phyloP scores from a whole-genome alignment of 2,113 vertebrate species.

The Dendrocopos noguchii region DNA sequence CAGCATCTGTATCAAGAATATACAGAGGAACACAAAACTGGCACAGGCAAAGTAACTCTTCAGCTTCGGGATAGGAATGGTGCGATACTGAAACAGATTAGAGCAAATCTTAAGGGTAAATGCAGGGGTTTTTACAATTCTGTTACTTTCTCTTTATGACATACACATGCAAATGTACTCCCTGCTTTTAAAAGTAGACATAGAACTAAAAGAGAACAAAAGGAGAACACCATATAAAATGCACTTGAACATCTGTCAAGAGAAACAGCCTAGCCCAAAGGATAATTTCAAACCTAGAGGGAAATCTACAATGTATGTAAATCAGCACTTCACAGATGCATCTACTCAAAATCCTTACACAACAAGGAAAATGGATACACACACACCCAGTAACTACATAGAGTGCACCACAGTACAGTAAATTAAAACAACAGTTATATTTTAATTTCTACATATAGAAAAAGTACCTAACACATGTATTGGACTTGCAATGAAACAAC shows the following conservation, averaged over 20 bases:
- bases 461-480: background rate
- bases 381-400: background rate
- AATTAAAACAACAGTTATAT: background rate
- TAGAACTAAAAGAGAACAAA: background rate
- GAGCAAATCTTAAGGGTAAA: background rate
- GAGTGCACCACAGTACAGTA: background rate
- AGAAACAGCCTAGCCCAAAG: background rate
- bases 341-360: background rate
- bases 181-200: background rate
- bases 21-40: conserved; percentile 87
- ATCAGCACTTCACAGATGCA: background rate
- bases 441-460: background rate
- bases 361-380: background rate
- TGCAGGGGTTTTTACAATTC: background rate
- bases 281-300: background rate
- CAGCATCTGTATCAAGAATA: conserved; percentile 88
- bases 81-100: conserved; percentile 85
- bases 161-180: background rate
- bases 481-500: background rate
- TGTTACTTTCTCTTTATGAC: background rate
- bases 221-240: background rate
- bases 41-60: conserved; percentile 90
- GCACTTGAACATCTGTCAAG: background rate
- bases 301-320: background rate
- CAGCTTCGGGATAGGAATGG: conserved; percentile 85